Base-by-base conservation (phyloP, 92 coral and sea anemone genomes). In the Isaurus tuberculatus region DNA sequence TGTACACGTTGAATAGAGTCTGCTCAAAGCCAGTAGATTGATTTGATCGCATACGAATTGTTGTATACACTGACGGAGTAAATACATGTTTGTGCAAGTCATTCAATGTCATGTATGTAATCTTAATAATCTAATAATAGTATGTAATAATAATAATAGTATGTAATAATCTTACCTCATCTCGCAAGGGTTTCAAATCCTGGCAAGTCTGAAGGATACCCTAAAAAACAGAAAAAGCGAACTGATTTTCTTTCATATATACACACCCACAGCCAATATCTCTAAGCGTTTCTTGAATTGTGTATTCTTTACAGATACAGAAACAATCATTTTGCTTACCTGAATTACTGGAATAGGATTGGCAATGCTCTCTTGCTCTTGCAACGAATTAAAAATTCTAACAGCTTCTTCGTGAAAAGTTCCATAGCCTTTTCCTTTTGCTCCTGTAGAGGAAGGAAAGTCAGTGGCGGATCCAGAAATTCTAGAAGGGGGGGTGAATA, bases 271-370 rank as follows among this genome's bases (percentile, higher is more conserved):
- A n/a, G n/a, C n/a, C n/a, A n/a, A n/a, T n/a, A n/a, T n/a, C n/a
- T n/a, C n/a, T n/a, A n/a, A n/a, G n/a, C n/a, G 43, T 37, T 37
- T 37, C 0, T 37, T 37, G 8, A 40, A 40, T n/a, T 40, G 46
- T 40, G 6, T 13, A 1, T 11, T 26, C 16, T 23, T 15, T 23
- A 63, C 30, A 27, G 17, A 63, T 7, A 63, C 14, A 6, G 5
- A 63, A 63, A 48, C 16, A 34, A 9, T 27, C 37, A 20, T 31
- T 46, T 10, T 33, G 7, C 57, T n/a, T 86, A 97, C 99, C 89
- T 97, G 99, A 72, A 97, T 97, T n/a, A 97, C 98, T 19, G 98
- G 98, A 65, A 97, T 94, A 16, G 99, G 99, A 80, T 97, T 94
- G 48, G 98, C 99, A 34, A 97, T 89, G 25, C 95, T 88, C 78